Evolutionary conservation across 1,140 invertebrate genomes (phyloP).

Genomic region (Hylaeus anthracinus): DNA sequence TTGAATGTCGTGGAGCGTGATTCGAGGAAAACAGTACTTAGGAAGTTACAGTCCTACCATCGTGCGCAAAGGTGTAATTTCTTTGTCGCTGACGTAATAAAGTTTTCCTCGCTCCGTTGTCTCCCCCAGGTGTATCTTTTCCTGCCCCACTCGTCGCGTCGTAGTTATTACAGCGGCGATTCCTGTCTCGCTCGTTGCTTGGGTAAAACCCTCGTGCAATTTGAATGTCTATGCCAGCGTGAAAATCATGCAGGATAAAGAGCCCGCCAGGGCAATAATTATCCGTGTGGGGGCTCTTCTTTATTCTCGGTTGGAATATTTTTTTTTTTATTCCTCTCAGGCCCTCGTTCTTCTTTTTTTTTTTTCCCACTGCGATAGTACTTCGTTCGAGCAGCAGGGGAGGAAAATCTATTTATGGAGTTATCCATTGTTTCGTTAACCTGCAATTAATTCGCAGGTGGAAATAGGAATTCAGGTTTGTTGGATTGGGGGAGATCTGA

Average conservation of each 20-base stretch:
- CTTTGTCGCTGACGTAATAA: constrained; percentile 39
- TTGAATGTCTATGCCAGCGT: constrained; percentile 48
- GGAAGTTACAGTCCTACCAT: background rate
- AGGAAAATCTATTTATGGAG: background rate
- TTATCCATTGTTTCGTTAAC: constrained; percentile 4
- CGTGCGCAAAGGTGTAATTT: constrained; percentile 29
- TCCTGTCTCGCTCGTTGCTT: constrained; percentile 38
- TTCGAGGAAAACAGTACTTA: constrained; percentile 14
- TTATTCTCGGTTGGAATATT: constrained; percentile 1
- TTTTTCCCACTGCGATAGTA: background rate
- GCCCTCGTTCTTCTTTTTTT: background rate
- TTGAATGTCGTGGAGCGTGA: background rate
- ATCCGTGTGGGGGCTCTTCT: background rate
- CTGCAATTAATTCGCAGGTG: background rate
- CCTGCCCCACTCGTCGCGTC: background rate
- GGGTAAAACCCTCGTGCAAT: constrained; percentile 39
- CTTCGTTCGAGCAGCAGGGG: background rate
- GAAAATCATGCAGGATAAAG: constrained; percentile 47
- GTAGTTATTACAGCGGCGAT: constrained; percentile 25
- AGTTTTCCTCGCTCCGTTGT: constrained; percentile 42
- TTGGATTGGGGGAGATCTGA: background rate
- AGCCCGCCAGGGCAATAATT: constrained; percentile 28
- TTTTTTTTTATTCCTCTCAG: background rate
- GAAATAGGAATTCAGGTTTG: background rate
- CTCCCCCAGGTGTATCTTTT: constrained; percentile 6